Base-by-base conservation (phyloP, 2,888 invertebrate species). In the Geophilus truncorum region DNA sequence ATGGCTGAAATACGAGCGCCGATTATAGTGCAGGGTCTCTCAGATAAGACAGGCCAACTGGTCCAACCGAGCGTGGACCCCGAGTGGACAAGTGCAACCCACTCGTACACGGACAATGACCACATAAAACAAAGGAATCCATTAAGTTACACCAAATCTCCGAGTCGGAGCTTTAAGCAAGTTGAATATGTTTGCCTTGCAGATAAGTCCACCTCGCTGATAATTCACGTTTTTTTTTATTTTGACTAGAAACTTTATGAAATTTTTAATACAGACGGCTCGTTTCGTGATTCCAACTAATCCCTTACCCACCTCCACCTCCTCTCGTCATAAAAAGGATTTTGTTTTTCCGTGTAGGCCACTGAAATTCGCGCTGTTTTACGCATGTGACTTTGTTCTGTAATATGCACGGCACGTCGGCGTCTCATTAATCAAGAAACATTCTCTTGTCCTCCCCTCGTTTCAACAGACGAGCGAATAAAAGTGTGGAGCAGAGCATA, bases 1-100 rank as follows among this genome's bases (percentile, higher is more conserved):
- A 70, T 70, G 70, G 70, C 70, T 70, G 70, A 70, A 70, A 70
- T 70, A 70, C 70, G 70, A 70, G 70, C 70, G 28, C 70, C 70
- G 70, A 70, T 70, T 70, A 25, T 25, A 70, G 70, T 70, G 70
- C 70, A 70, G 70, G 70, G 25, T 70, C 70, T 70, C 12, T 28
- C 12, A 70, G 70, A 70, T 70, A 70, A 70, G 70, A 70, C 70
- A 70, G 70, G 70, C 70, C 70, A 70, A 70, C 70, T 70, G 70
- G 25, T 70, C 70, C 70, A 70, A 70, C 70, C 70, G 70, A 70
- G 70, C 70, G 70, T 70, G 70, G 70, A 70, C 70, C 51, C 70
- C 70, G 70, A 70, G 70, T 70, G 70, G 70, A 70, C 70, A 70
- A 70, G 70, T 70, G 70, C 70, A 70, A 70, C 70, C 70, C 70